These are phyloP conservation scores for Gerris buenoi DNA, from an alignment of 1,140 invertebrate species.

Conservation along the genomic window DNA sequence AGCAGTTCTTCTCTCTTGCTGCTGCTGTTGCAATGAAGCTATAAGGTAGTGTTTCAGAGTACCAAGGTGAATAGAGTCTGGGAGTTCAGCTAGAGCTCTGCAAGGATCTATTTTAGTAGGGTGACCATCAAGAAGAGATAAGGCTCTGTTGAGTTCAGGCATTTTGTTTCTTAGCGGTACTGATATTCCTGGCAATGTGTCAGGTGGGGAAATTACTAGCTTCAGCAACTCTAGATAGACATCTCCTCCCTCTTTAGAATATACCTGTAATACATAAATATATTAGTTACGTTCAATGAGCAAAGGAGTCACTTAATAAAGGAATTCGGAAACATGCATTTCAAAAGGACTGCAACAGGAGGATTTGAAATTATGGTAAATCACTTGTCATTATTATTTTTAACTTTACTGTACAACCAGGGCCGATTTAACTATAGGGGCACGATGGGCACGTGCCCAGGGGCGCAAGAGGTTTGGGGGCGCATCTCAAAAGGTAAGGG, in stretches of 20 bases:
- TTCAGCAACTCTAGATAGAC: slow-evolving; percentile 41
- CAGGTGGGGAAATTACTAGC: slow-evolving; percentile 38
- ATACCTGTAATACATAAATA: neutral
- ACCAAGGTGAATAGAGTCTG: slow-evolving; percentile 53
- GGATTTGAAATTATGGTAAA: no score
- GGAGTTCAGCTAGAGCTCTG: slow-evolving; percentile 54
- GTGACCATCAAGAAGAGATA: slow-evolving; percentile 64
- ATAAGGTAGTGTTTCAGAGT: slow-evolving; percentile 62
- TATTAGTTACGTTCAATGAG: no score
- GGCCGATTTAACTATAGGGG: no score
- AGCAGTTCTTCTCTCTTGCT: slow-evolving; percentile 49
- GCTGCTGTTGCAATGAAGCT: slow-evolving; percentile 54
- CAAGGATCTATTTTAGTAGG: slow-evolving; percentile 37
- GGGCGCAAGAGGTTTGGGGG: no score
- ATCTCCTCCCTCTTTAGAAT: slow-evolving; percentile 23
- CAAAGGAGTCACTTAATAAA: no score
- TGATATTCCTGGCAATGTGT: slow-evolving; percentile 32
- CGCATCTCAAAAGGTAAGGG: no score
- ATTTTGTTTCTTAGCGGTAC: slow-evolving; percentile 31
- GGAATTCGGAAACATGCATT: no score
- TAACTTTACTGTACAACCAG: no score
- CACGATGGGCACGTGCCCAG: no score
- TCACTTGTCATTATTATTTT: no score
- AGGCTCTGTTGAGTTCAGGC: slow-evolving; percentile 59
- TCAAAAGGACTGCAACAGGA: no score